Evolutionary conservation across 2,113 vertebrate genomes (phyloP), one percentile per base, ranked within the genome.

Genomic region (Dipodomys ordii): DNA sequence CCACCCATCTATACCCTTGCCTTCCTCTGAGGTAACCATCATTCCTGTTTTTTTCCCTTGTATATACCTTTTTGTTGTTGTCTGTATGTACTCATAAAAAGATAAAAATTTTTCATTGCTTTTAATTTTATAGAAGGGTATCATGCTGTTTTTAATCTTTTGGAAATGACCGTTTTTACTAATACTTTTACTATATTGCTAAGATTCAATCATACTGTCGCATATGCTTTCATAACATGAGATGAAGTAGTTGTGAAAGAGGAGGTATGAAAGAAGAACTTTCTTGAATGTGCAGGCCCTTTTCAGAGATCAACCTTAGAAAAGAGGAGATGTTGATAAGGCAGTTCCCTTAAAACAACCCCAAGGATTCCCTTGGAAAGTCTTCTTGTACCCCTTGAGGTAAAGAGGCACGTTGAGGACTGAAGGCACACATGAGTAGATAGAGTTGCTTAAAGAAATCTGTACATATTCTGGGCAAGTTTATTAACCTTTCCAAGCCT

Each of bases 401-500:
- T 89, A 87, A 91, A 85, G 78, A 85, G 39, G 62, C 74, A 95
- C n/a, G 62, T 90, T 85, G 78, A 96, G 94, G 67, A 90, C 20
- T 92, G 12, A 9, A 93, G 76, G 67, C n/a, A 25, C 83, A 35
- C 78, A 46, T 83, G n/a, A 89, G 39, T 35, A 95, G 87, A 67
- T 94, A 84, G 84, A 68, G 74, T 94, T 95, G 62, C 71, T 90
- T 85, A 87, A 95, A 83, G 83, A 64, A 92, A 88, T 94, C 83
- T 92, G 12, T 91, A 92, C 90, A 91, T 96, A 93, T 92, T 96
- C 95, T 96, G 94, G 93, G 95, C 96, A 96, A 95, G 94, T 95
- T 96, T 93, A 90, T 96, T 96, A 96, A 96, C 95, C 93, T 96
- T 95, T 96, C 85, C 78, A 92, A 93, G 96, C 94, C 88, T 96